These are phyloP conservation scores for Hemiscyllium ocellatum DNA, from an alignment of 2,113 vertebrate genomes.

Conservation along the genomic window DNA sequence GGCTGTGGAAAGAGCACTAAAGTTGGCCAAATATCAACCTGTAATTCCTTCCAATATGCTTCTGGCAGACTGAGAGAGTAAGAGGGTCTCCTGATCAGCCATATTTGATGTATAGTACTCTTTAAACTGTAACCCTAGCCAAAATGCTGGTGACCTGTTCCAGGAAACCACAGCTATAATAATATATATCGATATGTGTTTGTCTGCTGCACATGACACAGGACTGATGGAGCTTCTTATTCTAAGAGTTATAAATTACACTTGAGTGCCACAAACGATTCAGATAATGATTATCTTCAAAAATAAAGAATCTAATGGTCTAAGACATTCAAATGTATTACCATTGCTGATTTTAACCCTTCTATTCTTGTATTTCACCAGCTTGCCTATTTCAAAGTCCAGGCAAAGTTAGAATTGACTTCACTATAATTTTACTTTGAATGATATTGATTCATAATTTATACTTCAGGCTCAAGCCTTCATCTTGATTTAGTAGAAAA, in stretches of 20 bases:
- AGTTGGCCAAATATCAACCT: background rate
- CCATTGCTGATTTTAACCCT: background rate
- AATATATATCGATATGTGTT: background rate
- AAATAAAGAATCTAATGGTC: background rate
- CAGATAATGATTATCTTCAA: background rate
- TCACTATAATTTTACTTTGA: background rate
- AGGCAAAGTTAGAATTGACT: background rate
- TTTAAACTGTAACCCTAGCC: background rate
- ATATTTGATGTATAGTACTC: background rate
- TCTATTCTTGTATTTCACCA: background rate
- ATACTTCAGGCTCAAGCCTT: background rate
- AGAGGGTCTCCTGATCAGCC: background rate
- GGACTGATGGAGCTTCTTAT: background rate
- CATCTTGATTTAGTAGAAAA: background rate
- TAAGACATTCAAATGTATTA: too few relatives aligned
- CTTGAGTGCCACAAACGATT: too few relatives aligned
- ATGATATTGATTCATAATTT: background rate
- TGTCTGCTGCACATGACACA: background rate
- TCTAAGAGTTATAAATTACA: background rate
- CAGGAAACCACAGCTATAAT: background rate
- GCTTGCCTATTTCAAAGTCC: background rate
- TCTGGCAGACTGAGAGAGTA: background rate
- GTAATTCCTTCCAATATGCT: background rate
- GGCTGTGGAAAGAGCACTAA: background rate
- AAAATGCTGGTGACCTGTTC: background rate